Evolutionary conservation across 2,888 invertebrate genomes (phyloP).

Genomic region (Drosophila stalkeri): DNA sequence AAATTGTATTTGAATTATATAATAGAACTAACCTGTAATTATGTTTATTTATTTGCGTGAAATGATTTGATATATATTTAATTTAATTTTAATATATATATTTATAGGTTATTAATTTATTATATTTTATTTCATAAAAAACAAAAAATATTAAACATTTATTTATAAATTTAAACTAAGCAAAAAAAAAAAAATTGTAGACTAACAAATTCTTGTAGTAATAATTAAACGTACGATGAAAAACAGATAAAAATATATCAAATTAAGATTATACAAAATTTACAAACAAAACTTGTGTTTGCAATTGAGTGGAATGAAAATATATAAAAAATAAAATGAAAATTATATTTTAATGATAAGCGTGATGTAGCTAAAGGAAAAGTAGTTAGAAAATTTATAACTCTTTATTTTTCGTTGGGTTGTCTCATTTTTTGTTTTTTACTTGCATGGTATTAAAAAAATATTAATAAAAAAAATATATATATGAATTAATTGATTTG

Average conservation of each 20-base stretch:
- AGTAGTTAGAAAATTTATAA: constrained; percentile 21
- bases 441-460: constrained; percentile 55
- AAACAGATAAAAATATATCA: constrained; percentile 58
- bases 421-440: constrained; percentile 11
- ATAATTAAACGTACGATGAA: constrained; percentile 39
- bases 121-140: constrained; percentile 34
- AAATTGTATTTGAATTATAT: constrained; percentile 61
- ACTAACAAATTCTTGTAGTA: constrained; percentile 63
- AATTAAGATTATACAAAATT: constrained; percentile 42
- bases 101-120: constrained; percentile 73
- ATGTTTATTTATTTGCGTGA: constrained; percentile 58
- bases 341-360: constrained; percentile 49
- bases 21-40: constrained; percentile 54
- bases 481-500: constrained; percentile 18
- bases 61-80: constrained; percentile 57
- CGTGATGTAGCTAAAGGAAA: constrained; percentile 28
- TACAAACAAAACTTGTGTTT: constrained; percentile 31
- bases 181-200: constrained; percentile 44
- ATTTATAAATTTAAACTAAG: constrained; percentile 63
- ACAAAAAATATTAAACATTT: constrained; percentile 9
- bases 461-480: background rate
- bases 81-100: constrained; percentile 22
- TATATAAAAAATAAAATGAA: constrained; percentile 4
- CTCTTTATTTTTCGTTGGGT: constrained; percentile 15
- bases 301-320: constrained; percentile 32